Conservation (phyloP, 1,140 invertebrate species). For the Frieseomelitta varia region DNA sequence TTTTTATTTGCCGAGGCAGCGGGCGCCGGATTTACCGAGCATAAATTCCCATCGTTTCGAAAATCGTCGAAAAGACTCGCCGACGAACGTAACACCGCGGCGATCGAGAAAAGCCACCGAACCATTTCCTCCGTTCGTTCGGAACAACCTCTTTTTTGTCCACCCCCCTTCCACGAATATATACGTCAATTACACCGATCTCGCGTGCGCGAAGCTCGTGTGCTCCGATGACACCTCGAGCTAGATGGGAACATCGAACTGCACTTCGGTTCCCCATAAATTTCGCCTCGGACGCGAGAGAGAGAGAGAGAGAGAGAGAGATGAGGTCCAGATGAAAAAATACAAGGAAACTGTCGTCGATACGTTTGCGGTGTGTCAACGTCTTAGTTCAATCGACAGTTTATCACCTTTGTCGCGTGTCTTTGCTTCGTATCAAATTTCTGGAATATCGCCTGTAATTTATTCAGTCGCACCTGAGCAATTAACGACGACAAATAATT, state of each 20-base stretch:
- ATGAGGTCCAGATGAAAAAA: not conserved
- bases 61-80: not conserved
- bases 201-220: conserved; percentile 65
- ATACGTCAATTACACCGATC: conserved; percentile 74
- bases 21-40: not conserved
- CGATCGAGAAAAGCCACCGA: conserved; percentile 13
- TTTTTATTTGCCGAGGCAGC: conserved; percentile 1
- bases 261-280: conserved; percentile 77
- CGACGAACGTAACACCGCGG: not conserved
- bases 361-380: conserved; percentile 1
- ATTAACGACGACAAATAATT: too few relatives aligned
- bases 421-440: not conserved
- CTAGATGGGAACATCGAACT: conserved; percentile 75
- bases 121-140: not conserved
- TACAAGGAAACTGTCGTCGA: not conserved
- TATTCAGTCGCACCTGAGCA: too few relatives aligned
- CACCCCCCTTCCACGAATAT: conserved; percentile 45
- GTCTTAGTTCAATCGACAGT: conserved; percentile 10
- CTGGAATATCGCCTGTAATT: not conserved
- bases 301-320: not conserved
- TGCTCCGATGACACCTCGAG: conserved; percentile 73
- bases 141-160: conserved; percentile 6
- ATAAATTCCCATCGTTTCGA: not conserved
- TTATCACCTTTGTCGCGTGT: too few relatives aligned
- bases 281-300: conserved; percentile 56